Evolutionary conservation across 2,888 invertebrate genomes (phyloP), one percentile per base, ranked within the genome.

Genomic region (Drosophila formosana): DNA sequence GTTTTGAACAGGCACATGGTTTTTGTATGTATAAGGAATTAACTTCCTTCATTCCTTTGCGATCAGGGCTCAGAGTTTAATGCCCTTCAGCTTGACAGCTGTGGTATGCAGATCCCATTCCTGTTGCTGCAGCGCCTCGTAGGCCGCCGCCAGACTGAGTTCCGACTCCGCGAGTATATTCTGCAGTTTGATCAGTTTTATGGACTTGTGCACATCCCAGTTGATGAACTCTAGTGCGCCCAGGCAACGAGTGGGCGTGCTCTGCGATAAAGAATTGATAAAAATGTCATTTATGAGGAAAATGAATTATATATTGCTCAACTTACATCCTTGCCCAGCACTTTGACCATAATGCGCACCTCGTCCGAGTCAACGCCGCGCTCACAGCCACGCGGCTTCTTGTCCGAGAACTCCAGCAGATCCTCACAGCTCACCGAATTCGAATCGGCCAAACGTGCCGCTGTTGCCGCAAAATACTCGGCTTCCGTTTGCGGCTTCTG

Each of bases 371-470:
- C 97, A 11, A 96, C 95, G 11, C 97, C 97, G 4, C 96, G 94
- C 51, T 97, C 96, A 46, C 96, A 94, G 0, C 97, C 96, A 80
- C 95, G 96, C 0, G 97, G 97, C 72, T 96, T 96, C 79, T 95
- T 95, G 90, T 96, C 96, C 0, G 97, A 96, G 89, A 98, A 98
- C 91, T 98, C 97, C 60, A 98, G 92, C 63, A 98, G 93, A 93
- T 98, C 98, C 91, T 98, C 98, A 83, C 97, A 98, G 51, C 97
- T 97, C 1, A 98, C 98, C 81, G 97, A 96, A 89, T 97, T 97
- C 50, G 95, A 94, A 89, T 93, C 88, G 85, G 92, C 76, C 78
- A 92, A 65, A 2, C 89, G 84, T 3, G 88, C 88, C 1, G 86
- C 89, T 23, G 82, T 85, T 1, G 85, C 84, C 9, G 90, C 83